Evolutionary conservation across 2,888 invertebrate species (phyloP).

Genomic region (Callosobruchus maculatus): DNA sequence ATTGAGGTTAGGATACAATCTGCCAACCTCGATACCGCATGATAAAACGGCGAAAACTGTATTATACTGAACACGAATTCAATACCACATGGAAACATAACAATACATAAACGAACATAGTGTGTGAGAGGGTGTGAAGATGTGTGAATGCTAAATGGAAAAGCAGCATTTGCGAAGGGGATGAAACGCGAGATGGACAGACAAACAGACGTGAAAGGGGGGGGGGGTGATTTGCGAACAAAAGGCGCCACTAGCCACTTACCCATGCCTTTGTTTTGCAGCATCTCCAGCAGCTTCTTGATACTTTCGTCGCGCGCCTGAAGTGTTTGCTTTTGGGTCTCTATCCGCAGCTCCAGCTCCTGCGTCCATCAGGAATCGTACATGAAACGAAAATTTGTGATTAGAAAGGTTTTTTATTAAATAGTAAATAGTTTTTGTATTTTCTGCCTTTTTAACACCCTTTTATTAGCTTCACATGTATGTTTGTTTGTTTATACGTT

Average conservation of each 20-base stretch:
- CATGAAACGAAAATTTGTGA: constrained; percentile 27
- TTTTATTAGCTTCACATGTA: too few relatives aligned
- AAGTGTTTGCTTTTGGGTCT: constrained; percentile 96
- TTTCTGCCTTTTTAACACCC: too few relatives aligned
- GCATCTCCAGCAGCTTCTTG: constrained; percentile 97
- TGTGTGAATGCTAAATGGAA: not conserved
- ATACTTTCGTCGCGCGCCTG: constrained; percentile 97
- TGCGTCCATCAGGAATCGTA: too few relatives aligned
- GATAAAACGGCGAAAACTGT: too few relatives aligned
- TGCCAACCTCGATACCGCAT: too few relatives aligned
- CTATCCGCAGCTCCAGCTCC: constrained; percentile 94
- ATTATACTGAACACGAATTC: too few relatives aligned
- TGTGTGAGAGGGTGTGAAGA: constrained; percentile 6
- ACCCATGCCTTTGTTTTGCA: constrained; percentile 96
- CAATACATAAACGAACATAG: constrained; percentile 11
- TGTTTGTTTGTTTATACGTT: too few relatives aligned
- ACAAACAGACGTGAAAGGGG: constrained; percentile 6
- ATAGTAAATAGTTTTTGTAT: too few relatives aligned
- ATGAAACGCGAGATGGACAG: not conserved
- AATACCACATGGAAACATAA: too few relatives aligned
- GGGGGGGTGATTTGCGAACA: constrained; percentile 3
- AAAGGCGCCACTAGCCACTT: constrained; percentile 48
- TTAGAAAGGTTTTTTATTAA: too few relatives aligned
- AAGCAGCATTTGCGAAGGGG: not conserved
- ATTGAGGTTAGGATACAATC: too few relatives aligned